Evolutionary conservation across 1,140 invertebrate genomes (phyloP), one percentile per base, ranked within the genome.

Genomic region (Phymorhynchus buccinoides): DNA sequence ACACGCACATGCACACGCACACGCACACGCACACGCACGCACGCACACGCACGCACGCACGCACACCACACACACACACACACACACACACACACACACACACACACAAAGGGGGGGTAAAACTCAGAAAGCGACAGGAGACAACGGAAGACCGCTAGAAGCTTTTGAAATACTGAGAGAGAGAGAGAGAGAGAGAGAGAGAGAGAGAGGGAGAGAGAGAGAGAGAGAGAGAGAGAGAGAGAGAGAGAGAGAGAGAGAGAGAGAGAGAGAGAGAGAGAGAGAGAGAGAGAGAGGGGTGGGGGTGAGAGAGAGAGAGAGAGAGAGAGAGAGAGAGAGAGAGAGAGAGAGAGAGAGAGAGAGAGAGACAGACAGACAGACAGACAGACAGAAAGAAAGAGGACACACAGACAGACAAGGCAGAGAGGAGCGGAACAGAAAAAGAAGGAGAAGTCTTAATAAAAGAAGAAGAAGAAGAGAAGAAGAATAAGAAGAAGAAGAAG

Each of bases 141-240:
- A 9, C n/a, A 27, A 39, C 0, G 35, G 41, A 44, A 82, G 35
- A 48, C 32, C 35, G 35, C 32, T 48, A 1, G 12, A 14, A 16
- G 37, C 37, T 1, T 73, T 14, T 52, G 22, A 9, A 9, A 52
- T 52, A 9, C 48, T 18, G 0, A 52, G 48, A 52, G 0, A 52
- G 48, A 73, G 71, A 73, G 71, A 3, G 71, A 3, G 37, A 73
- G 71, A 39, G 71, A 73, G 3, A 73, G 71, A 39, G 3, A 73
- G 71, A 73, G 71, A 73, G 71, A 73, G 2, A 32, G 68, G 16
- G 30, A 18, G 56, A 18, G 56, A 18, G 16, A 18, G 56, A 66
- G 56, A 66, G 56, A 66, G 56, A 66, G 56, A 66, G 56, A 66
- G 56, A 66, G 56, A 66, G 56, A 66, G 56, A 27, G 42, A 18